Conservation (phyloP, 2,113 vertebrate species). For the Pluvialis apricaria region DNA sequence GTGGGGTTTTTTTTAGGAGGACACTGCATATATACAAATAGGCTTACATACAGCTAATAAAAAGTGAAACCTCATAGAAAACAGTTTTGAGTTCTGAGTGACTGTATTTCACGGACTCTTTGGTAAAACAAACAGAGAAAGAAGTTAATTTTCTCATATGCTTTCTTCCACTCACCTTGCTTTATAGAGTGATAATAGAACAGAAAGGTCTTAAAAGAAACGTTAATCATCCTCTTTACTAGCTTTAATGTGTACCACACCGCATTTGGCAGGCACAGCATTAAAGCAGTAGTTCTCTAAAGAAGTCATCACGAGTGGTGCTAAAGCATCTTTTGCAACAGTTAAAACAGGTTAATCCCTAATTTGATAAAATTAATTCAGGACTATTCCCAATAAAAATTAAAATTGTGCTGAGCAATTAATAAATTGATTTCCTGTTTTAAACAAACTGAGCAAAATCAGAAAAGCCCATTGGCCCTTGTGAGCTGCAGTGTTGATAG, state of each 20-base stretch:
- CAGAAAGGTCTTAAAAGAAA: not conserved
- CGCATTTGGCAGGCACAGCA: not conserved
- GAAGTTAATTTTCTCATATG: not conserved
- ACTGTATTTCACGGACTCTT: not conserved
- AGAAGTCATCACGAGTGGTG: not conserved
- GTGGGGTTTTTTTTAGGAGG: not conserved
- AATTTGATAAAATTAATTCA: not conserved
- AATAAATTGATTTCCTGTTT: not conserved
- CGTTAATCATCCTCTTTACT: not conserved
- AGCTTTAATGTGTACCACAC: not conserved
- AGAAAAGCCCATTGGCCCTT: not conserved
- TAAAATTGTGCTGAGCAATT: not conserved
- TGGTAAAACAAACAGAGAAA: not conserved
- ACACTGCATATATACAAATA: not conserved
- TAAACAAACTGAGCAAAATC: not conserved
- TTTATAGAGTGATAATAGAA: not conserved
- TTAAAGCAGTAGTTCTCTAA: not conserved
- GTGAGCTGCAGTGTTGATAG: rapidly evolving
- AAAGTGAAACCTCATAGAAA: not conserved
- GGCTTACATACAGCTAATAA: not conserved
- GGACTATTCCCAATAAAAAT: not conserved
- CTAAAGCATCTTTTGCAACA: not conserved
- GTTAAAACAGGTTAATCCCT: not conserved
- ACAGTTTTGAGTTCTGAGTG: not conserved
- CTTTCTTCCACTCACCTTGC: not conserved